phyloP scores from a whole-genome alignment of 2,113 vertebrate species.

The Micromys minutus region DNA sequence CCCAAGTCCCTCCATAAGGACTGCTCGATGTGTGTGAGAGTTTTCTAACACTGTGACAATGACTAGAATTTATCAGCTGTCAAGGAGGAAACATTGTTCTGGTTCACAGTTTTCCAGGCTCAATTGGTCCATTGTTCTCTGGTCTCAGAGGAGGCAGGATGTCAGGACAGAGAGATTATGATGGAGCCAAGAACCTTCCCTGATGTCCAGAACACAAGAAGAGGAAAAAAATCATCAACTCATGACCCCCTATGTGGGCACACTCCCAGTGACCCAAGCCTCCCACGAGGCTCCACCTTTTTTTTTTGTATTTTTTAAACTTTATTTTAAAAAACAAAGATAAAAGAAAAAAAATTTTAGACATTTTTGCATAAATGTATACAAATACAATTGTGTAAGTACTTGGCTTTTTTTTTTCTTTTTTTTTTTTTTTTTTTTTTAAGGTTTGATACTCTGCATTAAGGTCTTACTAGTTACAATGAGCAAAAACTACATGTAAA shows the following conservation, averaged over 20 bases:
- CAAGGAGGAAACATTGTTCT: neutral
- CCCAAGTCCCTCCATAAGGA: neutral
- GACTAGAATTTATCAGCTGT: neutral
- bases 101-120: neutral
- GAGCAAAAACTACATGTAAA: too few relatives aligned
- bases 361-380: too few relatives aligned
- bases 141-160: too few relatives aligned
- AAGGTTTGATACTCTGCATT: too few relatives aligned
- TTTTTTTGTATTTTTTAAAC: too few relatives aligned
- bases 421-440: too few relatives aligned
- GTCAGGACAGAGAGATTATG: neutral
- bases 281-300: neutral
- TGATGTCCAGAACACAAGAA: neutral
- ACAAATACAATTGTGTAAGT: too few relatives aligned
- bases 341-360: too few relatives aligned
- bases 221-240: neutral
- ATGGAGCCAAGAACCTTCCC: neutral
- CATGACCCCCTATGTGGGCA: neutral
- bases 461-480: too few relatives aligned
- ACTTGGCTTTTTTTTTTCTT: too few relatives aligned
- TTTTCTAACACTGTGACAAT: neutral
- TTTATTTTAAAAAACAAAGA: too few relatives aligned
- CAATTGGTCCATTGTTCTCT: too few relatives aligned
- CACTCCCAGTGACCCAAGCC: neutral
- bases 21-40: neutral